phyloP scores from a whole-genome alignment of 2,113 vertebrate species.

The Eurypyga helias region DNA sequence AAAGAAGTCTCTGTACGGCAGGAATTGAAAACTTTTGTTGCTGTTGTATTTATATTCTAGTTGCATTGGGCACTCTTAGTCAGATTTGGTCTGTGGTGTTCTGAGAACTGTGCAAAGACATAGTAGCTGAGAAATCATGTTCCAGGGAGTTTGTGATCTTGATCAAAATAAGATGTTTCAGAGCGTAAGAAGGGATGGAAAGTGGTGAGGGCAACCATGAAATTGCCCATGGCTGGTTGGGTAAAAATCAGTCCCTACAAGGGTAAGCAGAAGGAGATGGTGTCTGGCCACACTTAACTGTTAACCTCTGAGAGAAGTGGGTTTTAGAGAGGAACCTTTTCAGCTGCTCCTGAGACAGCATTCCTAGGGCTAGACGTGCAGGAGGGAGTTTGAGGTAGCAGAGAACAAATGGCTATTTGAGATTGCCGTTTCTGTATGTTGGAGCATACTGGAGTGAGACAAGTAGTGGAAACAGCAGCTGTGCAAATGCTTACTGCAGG shows the following conservation, averaged over 20 bases:
- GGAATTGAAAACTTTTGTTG: background rate
- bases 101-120: background rate
- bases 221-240: background rate
- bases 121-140: background rate
- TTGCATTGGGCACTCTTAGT: background rate
- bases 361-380: background rate
- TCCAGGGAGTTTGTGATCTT: background rate
- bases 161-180: background rate
- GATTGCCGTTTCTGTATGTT: background rate
- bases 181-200: background rate
- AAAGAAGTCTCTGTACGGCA: background rate
- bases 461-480: rapidly evolving
- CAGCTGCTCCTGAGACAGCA: background rate
- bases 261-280: background rate
- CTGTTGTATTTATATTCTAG: background rate
- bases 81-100: background rate
- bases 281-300: background rate
- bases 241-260: background rate
- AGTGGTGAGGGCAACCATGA: background rate
- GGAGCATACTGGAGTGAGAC: background rate
- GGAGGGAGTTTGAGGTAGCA: background rate
- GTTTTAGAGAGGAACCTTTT: background rate
- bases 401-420: background rate
- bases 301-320: background rate
- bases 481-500: background rate